Evolutionary conservation across 1,140 invertebrate genomes (phyloP), one percentile per base, ranked within the genome.

Genomic region (Pseudomyrmex cubaensis): DNA sequence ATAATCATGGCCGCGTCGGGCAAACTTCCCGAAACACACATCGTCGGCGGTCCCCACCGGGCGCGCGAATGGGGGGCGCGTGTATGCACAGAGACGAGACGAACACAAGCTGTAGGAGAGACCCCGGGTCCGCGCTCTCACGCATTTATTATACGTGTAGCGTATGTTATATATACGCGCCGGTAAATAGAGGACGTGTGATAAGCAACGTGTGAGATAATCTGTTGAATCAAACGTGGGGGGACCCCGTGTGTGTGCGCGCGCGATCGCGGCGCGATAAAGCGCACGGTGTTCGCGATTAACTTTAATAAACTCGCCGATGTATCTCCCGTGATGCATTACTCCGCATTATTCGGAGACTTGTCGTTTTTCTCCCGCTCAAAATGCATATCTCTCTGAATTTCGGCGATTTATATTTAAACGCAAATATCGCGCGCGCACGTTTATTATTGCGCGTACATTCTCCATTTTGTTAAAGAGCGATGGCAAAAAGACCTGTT

Each of bases 1-100:
- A 80, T 80, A 80, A 80, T 66, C 76, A 80, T 80, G 66, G 76
- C 25, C 25, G 25, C 3, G 25, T 25, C 66, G 76, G 54, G 44
- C 66, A 80, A 80, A 80, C 76, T 80, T 80, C 54, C 76, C 46
- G 54, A 78, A 80, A 80, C 76, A 80, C 50, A 72, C 54, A 80
- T 80, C 63, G 50, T 17, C 35, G 35, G 0, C 17, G 46, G 5
- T 48, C 44, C 3, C 2, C n/a, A n/a, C 1, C 54, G 13, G 2
- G 59, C 13, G 9, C 59, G n/a, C n/a, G n/a, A n/a, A n/a, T n/a
- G n/a, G n/a, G n/a, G 12, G 4, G 3, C 10, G 35, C 15, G 52
- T 78, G 64, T 69, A 12, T 48, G 57, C 75, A 57, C 50, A 69
- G 62, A 52, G 15, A 52, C 13, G 62, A 13, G 50, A 5, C 52